Base-by-base conservation (phyloP, 2,797 vertebrate species). In the Anas capensis region DNA sequence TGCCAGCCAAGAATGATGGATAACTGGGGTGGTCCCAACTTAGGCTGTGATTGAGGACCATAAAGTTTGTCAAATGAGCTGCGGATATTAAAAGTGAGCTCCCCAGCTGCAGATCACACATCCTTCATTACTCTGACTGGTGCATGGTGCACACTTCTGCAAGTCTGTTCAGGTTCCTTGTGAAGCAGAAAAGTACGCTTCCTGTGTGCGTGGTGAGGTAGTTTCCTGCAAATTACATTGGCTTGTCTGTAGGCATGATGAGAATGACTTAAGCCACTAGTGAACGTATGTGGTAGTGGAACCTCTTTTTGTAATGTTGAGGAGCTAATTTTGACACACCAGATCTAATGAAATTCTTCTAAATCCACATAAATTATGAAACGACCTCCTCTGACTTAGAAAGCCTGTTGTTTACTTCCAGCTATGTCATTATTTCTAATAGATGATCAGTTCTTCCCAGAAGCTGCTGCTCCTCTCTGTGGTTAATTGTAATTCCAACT, bases 401-500 rank as follows among this genome's bases (percentile, higher is more conserved):
- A 62, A 62, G 26, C 60, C 60, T 40, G 17, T 84, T 5, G 14
- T 88, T 78, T 69, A 3, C 49, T 88, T 68, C 29, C 34, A 95
- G 13, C 27, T 14, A 8, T 53, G 33, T 57, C 33, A n/a, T 93
- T 88, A 60, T 81, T 90, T 83, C 77, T 90, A 38, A 8, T 5
- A 54, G 64, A 49, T 70, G 36, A 85, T 70, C 11, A 36, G 11
- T 71, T 86, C 18, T 75, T 92, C 33, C 21, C 2, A 0, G 75
- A 62, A 92, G 58, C 36, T 76, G 40, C 58, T 82, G 24, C 49
- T 86, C 56, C 20, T 90, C 11, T 75, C 33, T 65, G 14, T 73
- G 44, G 36, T 61, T 95, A 79, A 36, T 61, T 89, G 49, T 72
- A 44, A 16, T 82, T 91, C 54, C 62, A 86, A 29, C 61, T 84